These are phyloP conservation scores for Spea hammondii DNA, from an alignment of 2,797 vertebrate genomes.

Conservation along the genomic window DNA sequence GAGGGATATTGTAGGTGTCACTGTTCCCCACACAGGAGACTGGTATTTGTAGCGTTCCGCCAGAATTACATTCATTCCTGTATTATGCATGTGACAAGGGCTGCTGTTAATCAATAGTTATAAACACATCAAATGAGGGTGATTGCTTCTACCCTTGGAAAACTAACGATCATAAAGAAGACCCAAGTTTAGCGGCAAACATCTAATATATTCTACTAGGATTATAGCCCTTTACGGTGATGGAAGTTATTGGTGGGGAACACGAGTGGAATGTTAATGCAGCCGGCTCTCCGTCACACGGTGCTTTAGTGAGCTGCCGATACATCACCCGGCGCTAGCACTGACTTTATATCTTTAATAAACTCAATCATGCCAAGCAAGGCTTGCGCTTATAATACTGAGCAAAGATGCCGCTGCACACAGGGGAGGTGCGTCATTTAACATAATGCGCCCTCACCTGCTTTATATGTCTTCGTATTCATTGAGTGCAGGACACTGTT, in stretches of 20 bases:
- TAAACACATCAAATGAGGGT: conserved; percentile 51
- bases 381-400: neutral
- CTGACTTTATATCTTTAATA: conserved; percentile 52
- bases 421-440: conserved; percentile 30
- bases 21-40: neutral
- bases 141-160: conserved; percentile 48
- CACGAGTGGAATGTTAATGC: conserved; percentile 50
- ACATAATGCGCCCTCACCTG: conserved; percentile 16
- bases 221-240: conserved; percentile 51
- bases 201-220: conserved; percentile 53
- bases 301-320: conserved; percentile 41
- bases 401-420: conserved; percentile 27
- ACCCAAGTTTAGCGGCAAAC: conserved; percentile 44
- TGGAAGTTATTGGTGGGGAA: conserved; percentile 50
- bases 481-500: too few relatives aligned
- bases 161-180: conserved; percentile 52
- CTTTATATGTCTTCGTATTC: too few relatives aligned
- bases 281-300: conserved; percentile 33
- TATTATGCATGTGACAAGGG: conserved; percentile 46
- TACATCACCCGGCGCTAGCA: conserved; percentile 42
- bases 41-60: conserved; percentile 9
- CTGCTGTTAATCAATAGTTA: conserved; percentile 52
- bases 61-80: conserved; percentile 37
- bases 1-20: neutral
- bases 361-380: conserved; percentile 18